Conservation (phyloP, 2,888 invertebrate genomes). For the Erebia epiphron region DNA sequence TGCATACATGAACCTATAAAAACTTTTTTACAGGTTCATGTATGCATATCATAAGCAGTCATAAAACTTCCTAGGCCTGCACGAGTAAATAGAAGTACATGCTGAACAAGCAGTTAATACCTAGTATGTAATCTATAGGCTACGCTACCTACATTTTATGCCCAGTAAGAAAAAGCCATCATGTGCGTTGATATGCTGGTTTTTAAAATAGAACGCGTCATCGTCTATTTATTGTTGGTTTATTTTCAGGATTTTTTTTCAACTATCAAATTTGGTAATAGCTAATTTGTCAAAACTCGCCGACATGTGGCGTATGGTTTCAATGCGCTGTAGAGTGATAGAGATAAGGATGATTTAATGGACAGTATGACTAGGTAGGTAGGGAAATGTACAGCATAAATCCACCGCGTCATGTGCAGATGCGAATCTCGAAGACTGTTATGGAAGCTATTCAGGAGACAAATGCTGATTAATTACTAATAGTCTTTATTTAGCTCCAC, state of each 20-base stretch:
- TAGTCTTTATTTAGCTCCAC: too few species aligned
- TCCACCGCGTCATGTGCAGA: not conserved
- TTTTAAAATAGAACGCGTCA: not conserved
- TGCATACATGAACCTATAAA: too few species aligned
- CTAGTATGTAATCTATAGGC: too few species aligned
- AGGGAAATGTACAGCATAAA: constrained; percentile 7
- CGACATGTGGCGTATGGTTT: constrained; percentile 42
- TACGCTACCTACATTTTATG: too few species aligned
- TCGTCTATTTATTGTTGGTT: not conserved
- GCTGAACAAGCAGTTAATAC: too few species aligned
- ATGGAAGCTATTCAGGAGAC: not conserved
- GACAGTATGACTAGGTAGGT: constrained; percentile 13
- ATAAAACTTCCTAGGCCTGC: too few species aligned
- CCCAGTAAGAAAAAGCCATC: too few species aligned
- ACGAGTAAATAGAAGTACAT: too few species aligned
- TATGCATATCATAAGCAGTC: not conserved
- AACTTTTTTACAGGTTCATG: too few species aligned
- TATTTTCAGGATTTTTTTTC: not conserved
- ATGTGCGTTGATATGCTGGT: not conserved
- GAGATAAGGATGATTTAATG: constrained; percentile 51
- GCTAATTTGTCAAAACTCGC: constrained; percentile 47
- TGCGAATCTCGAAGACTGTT: not conserved
- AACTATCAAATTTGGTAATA: not conserved
- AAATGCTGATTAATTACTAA: too few species aligned
- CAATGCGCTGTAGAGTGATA: constrained; percentile 38